Evolutionary conservation across 2,113 vertebrate genomes (phyloP).

Genomic region (Nibea coibor): DNA sequence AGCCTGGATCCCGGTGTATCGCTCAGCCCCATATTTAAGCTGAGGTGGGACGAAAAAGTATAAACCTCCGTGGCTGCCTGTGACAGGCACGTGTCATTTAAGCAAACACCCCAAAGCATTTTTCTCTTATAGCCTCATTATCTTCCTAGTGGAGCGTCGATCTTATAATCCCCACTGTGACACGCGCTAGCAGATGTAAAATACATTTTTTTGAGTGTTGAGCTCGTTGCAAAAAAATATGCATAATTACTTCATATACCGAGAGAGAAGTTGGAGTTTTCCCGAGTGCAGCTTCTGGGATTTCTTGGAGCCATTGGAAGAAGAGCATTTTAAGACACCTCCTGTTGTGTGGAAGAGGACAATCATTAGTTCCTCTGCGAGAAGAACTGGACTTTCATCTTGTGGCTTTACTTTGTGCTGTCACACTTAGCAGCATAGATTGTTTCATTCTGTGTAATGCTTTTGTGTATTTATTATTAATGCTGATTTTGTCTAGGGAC

Average conservation of each 20-base stretch:
- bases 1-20: not conserved
- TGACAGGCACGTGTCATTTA: conserved; percentile 27
- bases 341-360: not conserved
- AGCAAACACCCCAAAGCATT: conserved; percentile 16
- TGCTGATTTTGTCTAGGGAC: not conserved
- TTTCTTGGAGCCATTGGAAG: not conserved
- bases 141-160: conserved; percentile 24
- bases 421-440: not conserved
- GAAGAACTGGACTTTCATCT: not conserved
- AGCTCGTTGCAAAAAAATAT: not conserved
- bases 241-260: conserved; percentile 7
- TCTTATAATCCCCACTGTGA: conserved; percentile 34
- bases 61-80: not conserved
- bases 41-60: not conserved
- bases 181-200: conserved; percentile 23
- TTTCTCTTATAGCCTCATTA: conserved; percentile 46
- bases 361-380: not conserved
- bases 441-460: not conserved
- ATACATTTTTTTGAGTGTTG: conserved; percentile 13
- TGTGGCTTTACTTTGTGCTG: not conserved
- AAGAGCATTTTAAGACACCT: not conserved
- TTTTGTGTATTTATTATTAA: conserved; percentile 21
- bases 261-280: not conserved
- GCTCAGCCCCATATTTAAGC: not conserved
- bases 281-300: not conserved